Evolutionary conservation across 2,888 invertebrate species (phyloP).

Genomic region (Rhabditophanes sp.): DNA sequence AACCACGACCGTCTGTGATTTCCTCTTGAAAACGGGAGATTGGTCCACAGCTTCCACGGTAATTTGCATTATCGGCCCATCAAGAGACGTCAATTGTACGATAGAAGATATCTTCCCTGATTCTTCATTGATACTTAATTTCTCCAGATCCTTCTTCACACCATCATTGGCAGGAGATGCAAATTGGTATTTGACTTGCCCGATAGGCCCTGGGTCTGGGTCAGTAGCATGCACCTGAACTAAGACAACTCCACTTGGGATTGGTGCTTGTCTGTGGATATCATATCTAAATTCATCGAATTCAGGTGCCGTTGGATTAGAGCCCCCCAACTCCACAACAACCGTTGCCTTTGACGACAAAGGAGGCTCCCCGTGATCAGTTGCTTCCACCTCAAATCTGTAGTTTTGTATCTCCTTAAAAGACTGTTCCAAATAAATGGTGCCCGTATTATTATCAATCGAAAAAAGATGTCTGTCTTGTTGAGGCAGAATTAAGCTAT

Average conservation of each 20-base stretch:
- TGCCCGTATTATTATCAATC: conserved; percentile 10
- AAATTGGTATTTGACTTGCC: conserved; percentile 14
- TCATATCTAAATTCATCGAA: conserved; percentile 30
- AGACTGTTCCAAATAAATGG: conserved; percentile 7
- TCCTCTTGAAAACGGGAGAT: conserved; percentile 13
- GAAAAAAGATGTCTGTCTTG: conserved; percentile 6
- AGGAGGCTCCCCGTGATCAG: conserved; percentile 15
- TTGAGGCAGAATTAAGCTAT: conserved; percentile 7
- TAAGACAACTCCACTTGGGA: conserved; percentile 21
- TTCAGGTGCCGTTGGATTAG: conserved; percentile 30
- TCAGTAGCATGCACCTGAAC: conserved; percentile 26
- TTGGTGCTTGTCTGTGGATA: conserved; percentile 14
- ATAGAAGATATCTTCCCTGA: conserved; percentile 22
- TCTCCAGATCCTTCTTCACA: neutral
- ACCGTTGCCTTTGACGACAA: conserved; percentile 7
- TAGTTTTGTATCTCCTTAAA: conserved; percentile 6
- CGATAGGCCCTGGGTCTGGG: conserved; percentile 32
- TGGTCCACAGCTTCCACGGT: conserved; percentile 27
- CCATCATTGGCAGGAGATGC: too few species aligned
- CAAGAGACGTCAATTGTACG: conserved; percentile 10
- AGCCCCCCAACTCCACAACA: conserved; percentile 6
- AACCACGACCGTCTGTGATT: conserved; percentile 17
- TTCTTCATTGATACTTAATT: conserved; percentile 5
- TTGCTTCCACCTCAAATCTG: conserved; percentile 7
- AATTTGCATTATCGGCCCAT: conserved; percentile 24